Percentiles rank a stretch among this genome's conserved stretches.
Conservation (phyloP, 2,797 vertebrate genomes). For the Coluber constrictor region DNA sequence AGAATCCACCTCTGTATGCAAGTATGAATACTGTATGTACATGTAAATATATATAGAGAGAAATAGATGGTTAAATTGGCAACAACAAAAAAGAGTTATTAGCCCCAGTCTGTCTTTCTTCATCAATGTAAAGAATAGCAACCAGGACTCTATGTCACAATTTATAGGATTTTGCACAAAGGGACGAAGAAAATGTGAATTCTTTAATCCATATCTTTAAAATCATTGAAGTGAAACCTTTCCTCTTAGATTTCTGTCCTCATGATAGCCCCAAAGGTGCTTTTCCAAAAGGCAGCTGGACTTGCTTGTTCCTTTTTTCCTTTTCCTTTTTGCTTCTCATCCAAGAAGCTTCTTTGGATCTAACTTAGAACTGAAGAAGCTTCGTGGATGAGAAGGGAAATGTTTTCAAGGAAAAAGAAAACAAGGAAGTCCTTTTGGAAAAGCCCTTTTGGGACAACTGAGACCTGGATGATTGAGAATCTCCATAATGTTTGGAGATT, state of each 20-base stretch:
- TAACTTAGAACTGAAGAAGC: no score
- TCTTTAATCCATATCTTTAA: neutral
- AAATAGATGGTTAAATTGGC: neutral
- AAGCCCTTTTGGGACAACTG: neutral
- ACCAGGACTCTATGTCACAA: neutral
- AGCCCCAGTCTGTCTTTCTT: neutral
- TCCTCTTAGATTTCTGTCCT: neutral
- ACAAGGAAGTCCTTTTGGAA: no score
- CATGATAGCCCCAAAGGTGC: neutral
- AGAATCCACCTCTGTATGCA: no score
- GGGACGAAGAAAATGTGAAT: neutral
- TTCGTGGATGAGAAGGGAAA: no score
- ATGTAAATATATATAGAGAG: neutral
- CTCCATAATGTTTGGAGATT: neutral
- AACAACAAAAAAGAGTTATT: neutral
- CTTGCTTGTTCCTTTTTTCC: no score
- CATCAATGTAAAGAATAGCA: neutral
- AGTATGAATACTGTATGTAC: no score
- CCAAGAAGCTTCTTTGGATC: no score
- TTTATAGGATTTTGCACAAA: neutral
- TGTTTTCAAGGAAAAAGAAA: no score
- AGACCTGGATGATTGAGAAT: neutral
- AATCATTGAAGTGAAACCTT: neutral
- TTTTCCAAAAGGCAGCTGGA: no score
- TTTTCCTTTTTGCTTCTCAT: no score